Base-by-base conservation (phyloP, 2,797 vertebrate genomes). In the Petrocephalus sullivani region DNA sequence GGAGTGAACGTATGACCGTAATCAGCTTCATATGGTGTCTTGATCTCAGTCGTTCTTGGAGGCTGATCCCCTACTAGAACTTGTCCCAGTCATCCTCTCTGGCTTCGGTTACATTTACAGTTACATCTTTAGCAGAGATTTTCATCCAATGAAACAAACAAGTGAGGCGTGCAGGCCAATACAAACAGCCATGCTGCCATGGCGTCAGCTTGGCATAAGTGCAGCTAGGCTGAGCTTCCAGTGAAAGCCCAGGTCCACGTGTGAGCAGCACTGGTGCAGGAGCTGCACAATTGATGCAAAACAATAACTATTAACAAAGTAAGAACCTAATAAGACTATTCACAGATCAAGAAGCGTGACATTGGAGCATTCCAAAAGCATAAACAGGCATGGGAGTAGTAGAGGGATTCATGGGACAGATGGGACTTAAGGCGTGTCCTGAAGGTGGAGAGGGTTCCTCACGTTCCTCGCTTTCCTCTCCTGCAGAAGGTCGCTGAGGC, bases 391-490 rank as follows among this genome's bases (percentile, higher is more conserved):
- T 41, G 33, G 16, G 67, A 4, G 37, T 75, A 75, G 67, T 75
- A 75, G 33, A 75, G 33, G 33, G 37, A 75, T 75, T 41, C 14
- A 41, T 41, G 33, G 67, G 37, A 41, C 33, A 75, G 67, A 75
- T 75, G 33, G 14, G 10, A 41, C 67, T 41, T 75, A 41, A 75
- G 14, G 33, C 19, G 67, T 71, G 28, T 75, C 67, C 1, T 37
- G 67, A 75, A 75, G 67, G 37, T 41, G 67, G 67, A 75, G 37
- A 33, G 33, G 33, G 67, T 33, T 75, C 67, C 14, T 75, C 14
- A 0, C 33, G 19, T 8, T 91, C 82, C 91, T 91, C 88, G 89
- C 89, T 91, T 89, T 90, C 90, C 91, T 90, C 88, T 75, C 61
- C 28, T 88, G 85, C 61, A 84, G 75, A 56, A 88, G 78, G 82